Percentiles rank a stretch among this genome's conserved stretches.
Evolutionary conservation across 2,113 vertebrate species (phyloP).

Genomic region (Bubalus kerabau): DNA sequence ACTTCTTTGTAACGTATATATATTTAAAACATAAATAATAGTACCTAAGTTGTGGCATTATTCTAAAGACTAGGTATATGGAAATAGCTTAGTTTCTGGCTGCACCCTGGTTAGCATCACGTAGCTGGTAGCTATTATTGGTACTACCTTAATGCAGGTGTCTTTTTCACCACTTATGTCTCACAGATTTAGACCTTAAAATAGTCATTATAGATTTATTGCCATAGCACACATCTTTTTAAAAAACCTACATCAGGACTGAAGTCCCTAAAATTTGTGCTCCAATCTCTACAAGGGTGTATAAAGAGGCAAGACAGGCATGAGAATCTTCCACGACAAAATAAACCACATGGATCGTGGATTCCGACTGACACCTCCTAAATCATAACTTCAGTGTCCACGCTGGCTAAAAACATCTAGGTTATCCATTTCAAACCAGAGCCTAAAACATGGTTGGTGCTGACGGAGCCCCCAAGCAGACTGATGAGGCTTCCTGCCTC

Average conservation of each 20-base stretch:
- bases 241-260: background rate
- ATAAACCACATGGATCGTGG: background rate
- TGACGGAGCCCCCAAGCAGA: slow-evolving; percentile 32
- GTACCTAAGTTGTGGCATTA: background rate
- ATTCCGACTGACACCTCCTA: background rate
- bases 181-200: slow-evolving; percentile 12
- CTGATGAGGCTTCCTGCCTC: background rate
- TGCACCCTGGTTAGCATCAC: background rate
- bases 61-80: background rate
- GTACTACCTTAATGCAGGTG: background rate
- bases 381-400: background rate
- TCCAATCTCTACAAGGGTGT: background rate
- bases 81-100: background rate
- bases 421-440: slow-evolving; percentile 26
- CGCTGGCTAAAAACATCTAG: background rate
- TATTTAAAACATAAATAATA: background rate
- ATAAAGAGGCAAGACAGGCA: background rate
- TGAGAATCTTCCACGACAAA: background rate
- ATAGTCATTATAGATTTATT: background rate
- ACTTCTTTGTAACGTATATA: background rate
- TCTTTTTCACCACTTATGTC: background rate
- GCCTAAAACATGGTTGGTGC: slow-evolving; percentile 5
- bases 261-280: background rate
- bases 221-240: background rate
- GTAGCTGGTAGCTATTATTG: background rate